phyloP scores from a whole-genome alignment of 2,797 vertebrate species.

The Nyctibius grandis region DNA sequence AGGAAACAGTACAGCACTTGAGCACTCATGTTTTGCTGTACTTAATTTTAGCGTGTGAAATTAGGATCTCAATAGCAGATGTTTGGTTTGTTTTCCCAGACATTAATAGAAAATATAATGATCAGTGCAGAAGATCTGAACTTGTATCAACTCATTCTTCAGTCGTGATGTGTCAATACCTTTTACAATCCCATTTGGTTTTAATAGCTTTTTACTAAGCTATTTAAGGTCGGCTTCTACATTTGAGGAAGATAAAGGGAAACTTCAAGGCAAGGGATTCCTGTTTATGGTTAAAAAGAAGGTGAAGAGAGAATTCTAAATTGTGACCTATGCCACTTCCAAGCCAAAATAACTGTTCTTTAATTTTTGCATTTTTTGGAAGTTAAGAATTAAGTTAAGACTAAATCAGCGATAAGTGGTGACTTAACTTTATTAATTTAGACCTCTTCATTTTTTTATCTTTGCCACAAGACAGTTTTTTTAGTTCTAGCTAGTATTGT shows the following conservation, averaged over 20 bases:
- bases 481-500: not conserved
- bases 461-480: not conserved
- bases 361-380: not conserved
- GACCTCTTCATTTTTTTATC: no score
- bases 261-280: not conserved
- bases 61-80: not conserved
- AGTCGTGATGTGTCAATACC: not conserved
- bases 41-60: not conserved
- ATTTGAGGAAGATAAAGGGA: not conserved
- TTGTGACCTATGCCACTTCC: not conserved
- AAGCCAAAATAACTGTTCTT: not conserved
- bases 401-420: not conserved
- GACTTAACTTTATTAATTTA: no score
- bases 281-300: not conserved
- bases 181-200: not conserved
- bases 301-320: not conserved
- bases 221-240: not conserved
- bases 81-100: not conserved
- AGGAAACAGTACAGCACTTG: not conserved
- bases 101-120: not conserved
- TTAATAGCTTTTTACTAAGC: not conserved
- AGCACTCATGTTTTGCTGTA: not conserved
- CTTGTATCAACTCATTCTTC: not conserved
- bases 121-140: not conserved
- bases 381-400: not conserved